Percentiles rank a stretch among this genome's conserved stretches.
These are phyloP conservation scores for Amphiprion ocellaris DNA, from an alignment of 2,113 vertebrate species.

Conservation along the genomic window DNA sequence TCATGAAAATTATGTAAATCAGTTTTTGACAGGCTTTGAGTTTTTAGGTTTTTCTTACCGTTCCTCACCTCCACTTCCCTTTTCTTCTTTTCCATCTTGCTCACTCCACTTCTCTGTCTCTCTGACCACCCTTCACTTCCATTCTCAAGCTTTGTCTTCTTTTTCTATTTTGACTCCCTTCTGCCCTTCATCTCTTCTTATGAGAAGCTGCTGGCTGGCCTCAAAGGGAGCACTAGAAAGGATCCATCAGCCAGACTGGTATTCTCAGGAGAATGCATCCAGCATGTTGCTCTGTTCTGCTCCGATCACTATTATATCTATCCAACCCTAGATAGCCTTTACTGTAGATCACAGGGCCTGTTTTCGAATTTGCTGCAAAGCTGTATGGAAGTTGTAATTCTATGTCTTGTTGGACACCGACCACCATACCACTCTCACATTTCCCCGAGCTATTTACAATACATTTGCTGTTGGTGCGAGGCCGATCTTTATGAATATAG, in stretches of 20 bases:
- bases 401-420: constrained; percentile 62
- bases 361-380: constrained; percentile 67
- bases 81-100: constrained; percentile 34
- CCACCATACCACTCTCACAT: constrained; percentile 24
- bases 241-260: constrained; percentile 75
- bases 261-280: constrained; percentile 70
- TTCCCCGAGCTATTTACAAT: constrained; percentile 41
- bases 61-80: constrained; percentile 32
- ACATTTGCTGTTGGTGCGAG: constrained; percentile 19
- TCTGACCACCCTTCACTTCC: constrained; percentile 59
- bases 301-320: constrained; percentile 73
- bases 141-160: constrained; percentile 51
- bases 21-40: constrained; percentile 45
- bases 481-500: constrained; percentile 23
- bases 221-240: constrained; percentile 73
- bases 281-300: constrained; percentile 67
- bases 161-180: constrained; percentile 55
- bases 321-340: constrained; percentile 72
- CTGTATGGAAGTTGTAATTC: constrained; percentile 54
- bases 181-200: constrained; percentile 71
- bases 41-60: constrained; percentile 11
- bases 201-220: constrained; percentile 55
- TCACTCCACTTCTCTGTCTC: constrained; percentile 27
- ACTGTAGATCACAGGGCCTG: constrained; percentile 71
- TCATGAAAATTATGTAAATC: constrained; percentile 60